Conservation (phyloP, 2,113 vertebrate species). For the Prionailurus viverrinus region DNA sequence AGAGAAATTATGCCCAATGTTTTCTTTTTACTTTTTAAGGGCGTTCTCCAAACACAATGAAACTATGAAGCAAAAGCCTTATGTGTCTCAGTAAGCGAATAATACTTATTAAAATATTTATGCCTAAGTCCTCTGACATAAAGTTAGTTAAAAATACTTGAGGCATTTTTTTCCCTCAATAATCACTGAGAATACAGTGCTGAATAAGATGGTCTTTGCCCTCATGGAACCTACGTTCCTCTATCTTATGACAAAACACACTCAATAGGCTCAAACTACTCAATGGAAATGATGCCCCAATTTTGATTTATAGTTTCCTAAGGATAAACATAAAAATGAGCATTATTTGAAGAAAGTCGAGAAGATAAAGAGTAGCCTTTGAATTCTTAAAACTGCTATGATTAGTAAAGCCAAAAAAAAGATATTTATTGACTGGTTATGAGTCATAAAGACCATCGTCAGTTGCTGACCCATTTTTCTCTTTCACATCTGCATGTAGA, state of each 20-base stretch:
- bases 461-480: background rate
- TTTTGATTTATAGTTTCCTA: background rate
- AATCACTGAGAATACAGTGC: background rate
- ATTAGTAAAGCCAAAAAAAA: background rate
- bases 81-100: background rate
- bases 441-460: background rate
- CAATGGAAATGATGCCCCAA: background rate
- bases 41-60: background rate
- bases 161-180: background rate
- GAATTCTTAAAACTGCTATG: background rate
- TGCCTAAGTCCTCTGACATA: background rate
- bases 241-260: background rate
- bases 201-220: background rate
- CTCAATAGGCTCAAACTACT: background rate
- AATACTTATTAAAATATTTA: background rate
- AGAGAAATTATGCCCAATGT: background rate
- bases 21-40: background rate
- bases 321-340: background rate
- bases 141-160: background rate
- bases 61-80: background rate
- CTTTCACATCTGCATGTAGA: background rate
- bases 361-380: background rate
- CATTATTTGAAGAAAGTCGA: background rate
- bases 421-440: background rate
- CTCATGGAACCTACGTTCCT: background rate